Evolutionary conservation across 2,113 vertebrate species (phyloP), one percentile per base, ranked within the genome.

Genomic region (Bothrops jararaca): DNA sequence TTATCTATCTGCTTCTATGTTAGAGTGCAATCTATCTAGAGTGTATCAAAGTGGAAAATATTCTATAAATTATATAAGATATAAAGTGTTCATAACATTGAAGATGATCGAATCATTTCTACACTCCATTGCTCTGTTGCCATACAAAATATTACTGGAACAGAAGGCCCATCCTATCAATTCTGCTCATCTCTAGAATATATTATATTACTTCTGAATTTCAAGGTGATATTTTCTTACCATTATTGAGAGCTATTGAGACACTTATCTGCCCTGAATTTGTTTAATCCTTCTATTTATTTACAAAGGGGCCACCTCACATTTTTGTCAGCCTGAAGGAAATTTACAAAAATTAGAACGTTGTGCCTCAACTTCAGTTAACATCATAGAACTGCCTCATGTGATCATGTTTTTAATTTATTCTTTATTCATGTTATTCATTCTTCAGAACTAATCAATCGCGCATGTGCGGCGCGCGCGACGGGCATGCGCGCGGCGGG

Each of bases 1-100:
- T 93, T 80, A 57, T 52, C 93, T 50, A 90, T 88, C 26, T 93
- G 92, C 87, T 85, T 92, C 52, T 53, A 89, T 92, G 85, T 90
- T 91, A 91, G 90, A 11, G 5, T 56, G 60, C 74, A 89, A 94
- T 0, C 0, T 60, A 42, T 94, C 90, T 89, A 8, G 48, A 42
- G 24, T 58, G 29, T 86, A 56, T 93, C 87, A 10, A 92, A 48
- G 64, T 69, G 88, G 15, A 88, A 34, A n/a, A 80, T 85, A 93
- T 95, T 88, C 45, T 15, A 6, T 26, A 92, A 88, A 93, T 54
- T 0, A 0, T 0, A 26, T 20, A 88, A 56, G 4, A 69, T 69
- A n/a, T n/a, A n/a, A 69, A 69, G 64, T 15, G n/a, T 34, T 74
- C 15, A 34, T 34, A 74, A 18, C 13, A 34, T 34, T 34, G 64